Evolutionary conservation across 2,797 vertebrate genomes (phyloP), one percentile per base, ranked within the genome.

Genomic region (Salmo trutta): DNA sequence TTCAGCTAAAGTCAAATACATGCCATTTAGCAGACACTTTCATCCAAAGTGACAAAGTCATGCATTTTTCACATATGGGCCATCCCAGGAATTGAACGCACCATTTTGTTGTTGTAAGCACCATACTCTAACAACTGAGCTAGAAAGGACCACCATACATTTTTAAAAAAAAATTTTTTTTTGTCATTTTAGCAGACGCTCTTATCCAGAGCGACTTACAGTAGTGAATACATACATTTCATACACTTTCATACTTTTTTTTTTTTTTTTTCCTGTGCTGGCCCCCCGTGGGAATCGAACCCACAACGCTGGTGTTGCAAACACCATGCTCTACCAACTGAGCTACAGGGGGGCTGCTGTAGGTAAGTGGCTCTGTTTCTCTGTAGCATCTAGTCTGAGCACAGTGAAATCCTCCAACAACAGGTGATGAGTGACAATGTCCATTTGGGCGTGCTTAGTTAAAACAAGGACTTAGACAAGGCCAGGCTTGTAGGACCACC

Each of bases 401-500:
- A 24, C 51, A 29, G 21, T 52, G 15, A 21, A 51, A 51, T 4
- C n/a, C 15, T 53, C 24, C 24, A 53, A 21, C 73, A 77, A 67
- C 67, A 68, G 68, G 59, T 59, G 67, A 51, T 51, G 73, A 72
- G 6, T 52, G 71, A 72, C 75, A 77, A 59, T 76, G 36, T 74
- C 79, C 31, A 72, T 77, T 74, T 69, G 36, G 27, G 75, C 33
- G 59, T 62, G 65, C 73, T 78, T 74, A 65, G 53, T 79, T 33
- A 68, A 47, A 78, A 77, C 69, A 75, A 51, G 64, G 69, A 76
- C 54, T 79, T 79, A 65, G 54, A 77, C 78, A 75, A 75, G 74
- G 59, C 65, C 14, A 36, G 29, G 29, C 62, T 21, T 56, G 52
- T 52, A 52, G 21, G 24, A 62, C 56, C 54, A n/a, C 15, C 54